A percentile compares a stretch with the other conserved stretches of the same genome.
phyloP scores from a whole-genome alignment of 2,113 vertebrate genomes.

The Erythrocercus mccallii region DNA sequence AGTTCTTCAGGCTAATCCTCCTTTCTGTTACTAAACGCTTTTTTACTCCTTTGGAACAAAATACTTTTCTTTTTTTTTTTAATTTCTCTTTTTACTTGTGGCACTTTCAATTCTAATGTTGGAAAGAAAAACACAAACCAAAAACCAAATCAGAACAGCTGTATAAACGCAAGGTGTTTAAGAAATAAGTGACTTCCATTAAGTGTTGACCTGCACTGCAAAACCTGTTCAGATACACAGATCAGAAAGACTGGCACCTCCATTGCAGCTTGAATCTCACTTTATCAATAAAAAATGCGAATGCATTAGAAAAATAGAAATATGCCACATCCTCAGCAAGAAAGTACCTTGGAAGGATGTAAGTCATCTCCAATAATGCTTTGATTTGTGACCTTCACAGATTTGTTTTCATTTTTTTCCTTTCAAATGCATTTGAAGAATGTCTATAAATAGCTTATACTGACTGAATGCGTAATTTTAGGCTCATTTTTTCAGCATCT shows the following conservation, averaged over 20 bases:
- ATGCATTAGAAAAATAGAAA: neutral
- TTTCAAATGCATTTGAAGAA: slow-evolving; percentile 38
- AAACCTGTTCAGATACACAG: neutral
- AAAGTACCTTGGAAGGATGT: neutral
- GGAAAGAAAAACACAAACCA: neutral
- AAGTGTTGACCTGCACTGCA: neutral
- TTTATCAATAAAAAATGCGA: slow-evolving; percentile 8
- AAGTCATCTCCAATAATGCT: slow-evolving; percentile 9
- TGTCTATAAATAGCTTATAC: slow-evolving; percentile 33
- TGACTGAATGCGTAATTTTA: slow-evolving; percentile 8
- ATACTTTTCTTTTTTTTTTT: neutral
- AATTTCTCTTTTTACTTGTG: slow-evolving; percentile 38
- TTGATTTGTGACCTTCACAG: neutral
- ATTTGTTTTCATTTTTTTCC: slow-evolving; percentile 18
- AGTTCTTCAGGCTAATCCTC: neutral
- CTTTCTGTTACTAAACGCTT: neutral
- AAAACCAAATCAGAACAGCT: slow-evolving; percentile 1
- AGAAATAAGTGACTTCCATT: slow-evolving; percentile 32
- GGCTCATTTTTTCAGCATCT: slow-evolving; percentile 26
- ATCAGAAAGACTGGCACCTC: neutral
- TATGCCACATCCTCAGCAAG: neutral
- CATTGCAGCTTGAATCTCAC: neutral
- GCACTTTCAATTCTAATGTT: slow-evolving; percentile 20
- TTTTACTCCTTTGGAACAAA: neutral
- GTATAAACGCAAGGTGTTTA: slow-evolving; percentile 39